Conservation (phyloP, 2,113 vertebrate species). For the Elgaria multicarinata region DNA sequence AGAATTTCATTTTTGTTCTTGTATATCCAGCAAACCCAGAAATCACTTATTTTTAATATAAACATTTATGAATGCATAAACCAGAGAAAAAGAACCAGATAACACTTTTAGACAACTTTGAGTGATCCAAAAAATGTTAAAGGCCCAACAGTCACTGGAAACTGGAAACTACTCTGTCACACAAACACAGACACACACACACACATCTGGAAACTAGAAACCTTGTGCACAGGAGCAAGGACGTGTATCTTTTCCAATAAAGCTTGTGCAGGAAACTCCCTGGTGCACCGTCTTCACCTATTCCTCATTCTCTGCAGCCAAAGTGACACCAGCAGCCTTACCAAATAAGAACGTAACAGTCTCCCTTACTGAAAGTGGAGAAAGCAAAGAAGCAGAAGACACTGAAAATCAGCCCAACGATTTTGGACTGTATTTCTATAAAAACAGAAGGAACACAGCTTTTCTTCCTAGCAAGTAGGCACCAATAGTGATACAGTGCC, state of each 20-base stretch:
- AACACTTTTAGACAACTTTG: background rate
- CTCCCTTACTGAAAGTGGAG: background rate
- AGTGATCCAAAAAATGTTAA: background rate
- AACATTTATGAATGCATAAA: background rate
- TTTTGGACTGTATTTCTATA: fast-evolving
- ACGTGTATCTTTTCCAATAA: background rate
- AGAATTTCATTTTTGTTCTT: background rate
- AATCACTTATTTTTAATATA: background rate
- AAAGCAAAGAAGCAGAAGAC: background rate
- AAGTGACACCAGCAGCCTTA: background rate
- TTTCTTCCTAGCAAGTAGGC: background rate
- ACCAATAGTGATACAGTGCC: background rate
- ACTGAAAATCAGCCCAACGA: background rate
- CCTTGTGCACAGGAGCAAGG: too few species aligned
- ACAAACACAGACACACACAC: too few species aligned
- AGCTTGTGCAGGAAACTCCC: background rate
- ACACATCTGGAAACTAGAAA: too few species aligned
- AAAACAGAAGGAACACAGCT: background rate
- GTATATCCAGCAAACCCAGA: background rate
- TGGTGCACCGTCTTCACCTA: background rate
- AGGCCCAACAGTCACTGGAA: background rate
- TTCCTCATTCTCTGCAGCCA: background rate
- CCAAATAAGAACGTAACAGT: background rate
- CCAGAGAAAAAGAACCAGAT: background rate
- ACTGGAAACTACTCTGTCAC: background rate